phyloP scores from a whole-genome alignment of 1,140 invertebrate species.

The Pogonognathellus flavescens region DNA sequence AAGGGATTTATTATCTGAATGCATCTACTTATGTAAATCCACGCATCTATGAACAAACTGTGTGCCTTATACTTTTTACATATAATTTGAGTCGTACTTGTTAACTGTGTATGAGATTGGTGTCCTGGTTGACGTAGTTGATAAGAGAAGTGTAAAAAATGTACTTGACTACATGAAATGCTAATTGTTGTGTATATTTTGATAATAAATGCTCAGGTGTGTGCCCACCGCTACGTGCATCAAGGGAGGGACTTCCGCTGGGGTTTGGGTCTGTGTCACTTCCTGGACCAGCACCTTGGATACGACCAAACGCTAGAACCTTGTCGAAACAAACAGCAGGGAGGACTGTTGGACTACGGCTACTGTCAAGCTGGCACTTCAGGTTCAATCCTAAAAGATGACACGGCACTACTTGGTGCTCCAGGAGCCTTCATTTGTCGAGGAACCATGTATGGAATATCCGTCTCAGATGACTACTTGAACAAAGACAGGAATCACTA shows the following conservation, averaged over 20 bases:
- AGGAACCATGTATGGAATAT: constrained; percentile 86
- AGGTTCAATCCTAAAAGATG: constrained; percentile 82
- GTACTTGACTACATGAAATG: not conserved
- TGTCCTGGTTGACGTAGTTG: too few relatives aligned
- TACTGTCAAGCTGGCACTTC: constrained; percentile 94
- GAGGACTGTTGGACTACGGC: constrained; percentile 87
- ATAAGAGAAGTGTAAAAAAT: not conserved
- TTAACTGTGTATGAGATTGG: too few relatives aligned
- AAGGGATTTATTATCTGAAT: not conserved
- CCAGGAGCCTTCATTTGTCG: constrained; percentile 82
- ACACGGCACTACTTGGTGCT: constrained; percentile 85
- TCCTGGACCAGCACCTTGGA: constrained; percentile 81
- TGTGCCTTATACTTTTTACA: too few relatives aligned
- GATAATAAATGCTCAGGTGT: constrained; percentile 76
- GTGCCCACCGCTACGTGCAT: constrained; percentile 88
- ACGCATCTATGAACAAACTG: not conserved
- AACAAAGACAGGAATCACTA: constrained; percentile 84
- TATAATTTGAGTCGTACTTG: too few relatives aligned
- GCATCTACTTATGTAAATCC: not conserved
- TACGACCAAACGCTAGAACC: constrained; percentile 82
- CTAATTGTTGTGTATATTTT: not conserved
- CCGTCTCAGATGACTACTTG: constrained; percentile 81
- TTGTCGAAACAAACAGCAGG: constrained; percentile 79
- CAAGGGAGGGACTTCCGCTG: constrained; percentile 82
- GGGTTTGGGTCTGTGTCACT: constrained; percentile 91